These are phyloP conservation scores for Drosophila setosimentum DNA, from an alignment of 2,888 invertebrate genomes.

Conservation along the genomic window DNA sequence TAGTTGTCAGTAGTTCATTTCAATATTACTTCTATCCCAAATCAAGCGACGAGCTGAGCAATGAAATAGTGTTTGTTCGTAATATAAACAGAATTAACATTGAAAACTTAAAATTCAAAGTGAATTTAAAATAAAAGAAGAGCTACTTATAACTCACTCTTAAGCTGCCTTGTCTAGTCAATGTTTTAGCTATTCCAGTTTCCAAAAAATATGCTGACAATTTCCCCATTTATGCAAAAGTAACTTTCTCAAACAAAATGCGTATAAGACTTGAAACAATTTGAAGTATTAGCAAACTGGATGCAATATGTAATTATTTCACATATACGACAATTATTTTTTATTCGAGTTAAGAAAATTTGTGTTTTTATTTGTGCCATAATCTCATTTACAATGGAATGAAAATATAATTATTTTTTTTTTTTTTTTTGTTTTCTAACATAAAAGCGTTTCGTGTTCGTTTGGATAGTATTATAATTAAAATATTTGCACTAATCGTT, in stretches of 20 bases:
- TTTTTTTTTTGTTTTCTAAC: not conserved
- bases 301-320: not conserved
- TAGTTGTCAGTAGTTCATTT: not conserved
- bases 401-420: not conserved
- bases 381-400: not conserved
- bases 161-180: not conserved
- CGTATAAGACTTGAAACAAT: not conserved
- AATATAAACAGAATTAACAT: not conserved
- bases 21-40: not conserved
- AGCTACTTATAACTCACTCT: not conserved
- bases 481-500: not conserved
- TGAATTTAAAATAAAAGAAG: not conserved
- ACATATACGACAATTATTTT: not conserved
- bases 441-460: not conserved
- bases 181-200: not conserved
- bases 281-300: not conserved
- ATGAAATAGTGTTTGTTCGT: not conserved
- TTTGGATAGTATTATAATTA: not conserved
- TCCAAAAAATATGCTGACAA: not conserved
- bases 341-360: not conserved
- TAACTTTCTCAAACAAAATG: not conserved
- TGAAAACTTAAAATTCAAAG: not conserved
- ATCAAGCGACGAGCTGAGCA: not conserved
- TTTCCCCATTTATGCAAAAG: not conserved
- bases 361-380: not conserved